phyloP scores from a whole-genome alignment of 2,888 invertebrate species.

The Drosophila niveifrons region DNA sequence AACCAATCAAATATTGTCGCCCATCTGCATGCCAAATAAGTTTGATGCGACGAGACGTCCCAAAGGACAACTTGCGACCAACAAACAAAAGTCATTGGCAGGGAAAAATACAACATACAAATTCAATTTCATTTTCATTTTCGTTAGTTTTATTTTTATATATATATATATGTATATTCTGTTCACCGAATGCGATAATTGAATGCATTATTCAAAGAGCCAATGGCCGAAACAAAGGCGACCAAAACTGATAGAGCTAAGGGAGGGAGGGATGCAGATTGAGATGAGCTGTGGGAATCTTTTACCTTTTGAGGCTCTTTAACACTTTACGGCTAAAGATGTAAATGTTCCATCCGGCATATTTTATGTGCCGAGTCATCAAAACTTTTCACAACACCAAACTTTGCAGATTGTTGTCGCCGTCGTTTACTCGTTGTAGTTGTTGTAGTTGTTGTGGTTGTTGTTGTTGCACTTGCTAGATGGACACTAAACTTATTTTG shows the following conservation, averaged over 20 bases:
- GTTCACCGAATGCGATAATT: conserved; percentile 52
- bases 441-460: conserved; percentile 9
- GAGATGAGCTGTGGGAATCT: conserved; percentile 27
- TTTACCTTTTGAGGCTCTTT: conserved; percentile 68
- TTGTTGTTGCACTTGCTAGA: conserved; percentile 45
- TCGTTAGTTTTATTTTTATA: conserved; percentile 20
- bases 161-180: too few species aligned
- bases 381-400: conserved; percentile 60
- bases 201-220: conserved; percentile 68
- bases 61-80: conserved; percentile 18
- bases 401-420: conserved; percentile 43
- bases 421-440: conserved; percentile 7
- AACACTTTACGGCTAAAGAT: conserved; percentile 64
- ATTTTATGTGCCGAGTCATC: conserved; percentile 69
- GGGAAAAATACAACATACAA: conserved; percentile 1
- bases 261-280: background rate
- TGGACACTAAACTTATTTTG: conserved; percentile 58
- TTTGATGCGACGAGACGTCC: conserved; percentile 20
- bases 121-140: background rate
- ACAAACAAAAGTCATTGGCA: conserved; percentile 5
- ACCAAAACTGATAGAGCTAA: background rate
- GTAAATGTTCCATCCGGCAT: conserved; percentile 69
- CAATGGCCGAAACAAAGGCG: conserved; percentile 10
- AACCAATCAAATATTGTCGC: conserved; percentile 49
- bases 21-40: conserved; percentile 50